A percentile compares a stretch with the other conserved stretches of the same genome.
Evolutionary conservation across 2,113 vertebrate species (phyloP).

Genomic region (Strix uralensis): DNA sequence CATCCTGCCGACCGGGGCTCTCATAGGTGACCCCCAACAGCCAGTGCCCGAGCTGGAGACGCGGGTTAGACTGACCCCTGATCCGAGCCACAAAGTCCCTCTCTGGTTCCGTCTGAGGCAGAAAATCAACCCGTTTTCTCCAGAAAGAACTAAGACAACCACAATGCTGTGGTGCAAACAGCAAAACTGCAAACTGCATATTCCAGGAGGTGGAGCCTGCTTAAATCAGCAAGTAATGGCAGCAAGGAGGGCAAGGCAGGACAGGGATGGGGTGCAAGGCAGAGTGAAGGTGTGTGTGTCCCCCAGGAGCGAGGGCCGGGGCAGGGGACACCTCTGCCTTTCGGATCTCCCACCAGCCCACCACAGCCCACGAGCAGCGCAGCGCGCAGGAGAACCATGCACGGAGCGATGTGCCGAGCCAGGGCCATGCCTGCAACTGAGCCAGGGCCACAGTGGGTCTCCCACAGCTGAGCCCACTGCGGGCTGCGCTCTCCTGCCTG

Average conservation of each 20-base stretch:
- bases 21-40: neutral
- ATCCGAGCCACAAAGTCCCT: neutral
- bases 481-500: neutral
- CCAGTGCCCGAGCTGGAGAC: neutral
- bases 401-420: fast-evolving
- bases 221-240: neutral
- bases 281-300: neutral
- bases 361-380: neutral
- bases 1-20: neutral
- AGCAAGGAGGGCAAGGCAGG: neutral
- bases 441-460: neutral
- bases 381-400: neutral
- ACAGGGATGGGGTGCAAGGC: fast-evolving
- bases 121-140: neutral
- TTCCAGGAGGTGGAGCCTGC: neutral
- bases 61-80: neutral
- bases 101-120: neutral
- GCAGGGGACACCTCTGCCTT: neutral
- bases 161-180: fast-evolving
- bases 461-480: no score
- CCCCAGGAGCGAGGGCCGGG: neutral
- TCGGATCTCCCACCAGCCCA: neutral
- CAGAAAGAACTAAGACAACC: neutral
- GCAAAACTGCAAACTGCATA: neutral
- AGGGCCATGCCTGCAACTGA: neutral